Evolutionary conservation across 1,140 invertebrate species (phyloP), one percentile per base, ranked within the genome.

Genomic region (Drosophila malerkotliana): DNA sequence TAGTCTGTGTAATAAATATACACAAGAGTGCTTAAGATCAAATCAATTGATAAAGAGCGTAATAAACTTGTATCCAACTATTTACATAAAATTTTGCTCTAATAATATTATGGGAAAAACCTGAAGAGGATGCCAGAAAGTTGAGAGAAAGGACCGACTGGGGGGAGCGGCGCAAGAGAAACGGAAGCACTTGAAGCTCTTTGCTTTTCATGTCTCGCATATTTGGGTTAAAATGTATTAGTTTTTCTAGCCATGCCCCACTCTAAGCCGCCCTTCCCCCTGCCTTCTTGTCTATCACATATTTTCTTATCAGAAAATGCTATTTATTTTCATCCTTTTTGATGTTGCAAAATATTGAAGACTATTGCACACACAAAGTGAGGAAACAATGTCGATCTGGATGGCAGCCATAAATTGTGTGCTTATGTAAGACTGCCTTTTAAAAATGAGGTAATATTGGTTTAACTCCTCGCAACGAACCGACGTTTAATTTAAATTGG

Each of bases 41-140:
- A 88, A 88, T 87, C 83, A 87, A 87, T 88, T 87, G 83, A 87
- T 87, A 88, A 83, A 77, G 71, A 87, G 83, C 78, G 79, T 88
- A 87, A 87, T 87, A 87, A 87, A 87, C 83, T 83, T 83, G 83
- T 87, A 81, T 81, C 74, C 63, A 56, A 83, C 75, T 85, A 87
- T 85, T 80, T 77, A 79, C 77, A 83, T 84, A 84, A 68, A 83
- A 72, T 51, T 59, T 72, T 28, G 59, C 54, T 74, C 45, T 74
- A 82, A 82, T 82, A 82, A 74, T 82, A 68, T 82, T 77, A 81
- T 77, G 41, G 73, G 59, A 68, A 77, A 79, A 77, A 47, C 60
- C 49, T 53, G 73, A 63, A 63, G 62, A 67, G 44, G 54, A 56
- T 69, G 59, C 76, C 58, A 59, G 53, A 45, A 48, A 26, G 54